These are phyloP conservation scores for Zosterops hypoxanthus DNA, from an alignment of 2,113 vertebrate species.

Conservation along the genomic window DNA sequence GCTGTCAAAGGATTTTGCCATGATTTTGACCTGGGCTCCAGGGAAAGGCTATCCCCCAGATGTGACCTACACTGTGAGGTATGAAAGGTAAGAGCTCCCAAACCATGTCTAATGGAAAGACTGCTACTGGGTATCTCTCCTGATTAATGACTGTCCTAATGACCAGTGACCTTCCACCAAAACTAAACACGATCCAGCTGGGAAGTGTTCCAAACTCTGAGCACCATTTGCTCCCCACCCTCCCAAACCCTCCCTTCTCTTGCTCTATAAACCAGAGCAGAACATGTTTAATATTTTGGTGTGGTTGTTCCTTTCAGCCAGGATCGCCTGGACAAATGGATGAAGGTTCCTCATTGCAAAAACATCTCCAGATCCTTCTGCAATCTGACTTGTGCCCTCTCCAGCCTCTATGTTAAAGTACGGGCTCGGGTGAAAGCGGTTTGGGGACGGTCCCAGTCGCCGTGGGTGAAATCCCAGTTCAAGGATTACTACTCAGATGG, in stretches of 20 bases:
- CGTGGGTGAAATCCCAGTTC: slow-evolving; percentile 28
- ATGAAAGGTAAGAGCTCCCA: slow-evolving; percentile 49
- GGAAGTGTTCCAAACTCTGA: background rate
- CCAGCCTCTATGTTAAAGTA: slow-evolving; percentile 41
- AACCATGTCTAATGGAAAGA: background rate
- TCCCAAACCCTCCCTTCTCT: background rate
- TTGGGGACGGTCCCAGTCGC: background rate
- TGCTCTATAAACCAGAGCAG: background rate
- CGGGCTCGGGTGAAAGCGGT: slow-evolving; percentile 51
- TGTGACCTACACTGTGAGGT: slow-evolving; percentile 63
- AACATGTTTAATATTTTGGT: background rate
- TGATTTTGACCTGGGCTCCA: slow-evolving; percentile 71
- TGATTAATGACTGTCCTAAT: background rate
- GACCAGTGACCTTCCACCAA: background rate
- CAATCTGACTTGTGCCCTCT: slow-evolving; percentile 68
- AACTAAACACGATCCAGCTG: background rate
- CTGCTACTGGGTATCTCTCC: background rate
- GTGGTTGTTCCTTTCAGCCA: background rate
- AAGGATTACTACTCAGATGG: slow-evolving; percentile 67
- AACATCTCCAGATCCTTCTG: slow-evolving; percentile 43
- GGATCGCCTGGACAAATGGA: slow-evolving; percentile 3
- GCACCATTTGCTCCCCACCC: background rate
- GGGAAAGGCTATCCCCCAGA: slow-evolving; percentile 33
- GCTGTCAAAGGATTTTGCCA: slow-evolving; percentile 64
- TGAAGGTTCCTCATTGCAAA: slow-evolving; percentile 36